Percentiles rank a stretch among this genome's conserved stretches.
These are phyloP conservation scores for Pantherophis guttatus DNA, from an alignment of 2,113 vertebrate genomes.

Conservation along the genomic window DNA sequence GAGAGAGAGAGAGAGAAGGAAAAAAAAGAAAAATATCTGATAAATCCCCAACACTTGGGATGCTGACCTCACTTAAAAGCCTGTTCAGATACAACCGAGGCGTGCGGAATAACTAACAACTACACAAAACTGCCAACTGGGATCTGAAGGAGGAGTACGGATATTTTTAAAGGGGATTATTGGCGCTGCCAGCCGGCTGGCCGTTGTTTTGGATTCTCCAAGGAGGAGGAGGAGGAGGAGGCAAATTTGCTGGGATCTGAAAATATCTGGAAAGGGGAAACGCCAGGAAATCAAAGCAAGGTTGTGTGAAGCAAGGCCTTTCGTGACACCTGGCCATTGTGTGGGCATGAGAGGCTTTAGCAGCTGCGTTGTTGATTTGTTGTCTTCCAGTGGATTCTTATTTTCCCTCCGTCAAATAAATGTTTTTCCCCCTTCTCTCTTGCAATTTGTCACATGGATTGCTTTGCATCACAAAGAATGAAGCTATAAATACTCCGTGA, in stretches of 20 bases:
- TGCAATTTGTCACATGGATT: neutral
- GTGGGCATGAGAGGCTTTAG: too few relatives aligned
- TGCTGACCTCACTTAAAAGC: neutral
- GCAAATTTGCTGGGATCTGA: neutral
- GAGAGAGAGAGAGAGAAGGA: too few relatives aligned
- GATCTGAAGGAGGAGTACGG: neutral
- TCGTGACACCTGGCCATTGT: too few relatives aligned
- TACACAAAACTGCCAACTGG: neutral
- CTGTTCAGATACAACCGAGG: neutral
- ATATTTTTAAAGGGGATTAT: neutral
- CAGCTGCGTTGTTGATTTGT: neutral
- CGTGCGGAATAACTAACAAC: neutral
- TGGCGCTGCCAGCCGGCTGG: neutral
- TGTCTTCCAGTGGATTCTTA: neutral
- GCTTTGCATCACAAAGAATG: neutral
- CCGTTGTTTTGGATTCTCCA: neutral
- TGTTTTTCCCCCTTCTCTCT: too few relatives aligned
- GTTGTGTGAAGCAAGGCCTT: neutral
- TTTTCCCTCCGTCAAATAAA: neutral
- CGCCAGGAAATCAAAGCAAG: neutral
- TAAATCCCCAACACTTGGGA: conserved; percentile 1
- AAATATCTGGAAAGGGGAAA: neutral
- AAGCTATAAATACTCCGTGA: too few relatives aligned
- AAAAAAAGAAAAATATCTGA: neutral
- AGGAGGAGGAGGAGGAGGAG: neutral